These are phyloP conservation scores for Umimayanthus chanpuru DNA, from an alignment of 92 coral and sea anemone species.

Conservation along the genomic window DNA sequence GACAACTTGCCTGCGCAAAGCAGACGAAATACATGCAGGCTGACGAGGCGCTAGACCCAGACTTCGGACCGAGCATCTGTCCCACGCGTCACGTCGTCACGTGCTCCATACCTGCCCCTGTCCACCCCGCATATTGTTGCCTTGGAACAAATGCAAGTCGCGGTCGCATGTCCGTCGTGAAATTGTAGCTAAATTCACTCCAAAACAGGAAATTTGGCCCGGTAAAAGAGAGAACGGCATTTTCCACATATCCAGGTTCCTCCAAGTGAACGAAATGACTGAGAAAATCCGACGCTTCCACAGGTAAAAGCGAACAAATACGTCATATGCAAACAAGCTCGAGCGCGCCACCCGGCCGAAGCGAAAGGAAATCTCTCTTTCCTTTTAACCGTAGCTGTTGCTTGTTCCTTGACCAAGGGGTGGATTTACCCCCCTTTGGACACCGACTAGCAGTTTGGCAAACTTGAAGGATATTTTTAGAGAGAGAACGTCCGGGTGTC, in stretches of 20 bases:
- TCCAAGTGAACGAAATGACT: conserved; percentile 72
- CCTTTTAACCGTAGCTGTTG: conserved; percentile 56
- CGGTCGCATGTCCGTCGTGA: conserved; percentile 99
- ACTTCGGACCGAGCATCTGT: conserved; percentile 5
- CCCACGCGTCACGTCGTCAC: conserved; percentile 55
- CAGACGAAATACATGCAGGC: too few species aligned
- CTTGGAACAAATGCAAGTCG: conserved; percentile 98
- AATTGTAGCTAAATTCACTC: conserved; percentile 98
- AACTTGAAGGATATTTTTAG: conserved; percentile 39
- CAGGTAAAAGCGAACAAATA: conserved; percentile 71
- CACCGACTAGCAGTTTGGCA: conserved; percentile 27
- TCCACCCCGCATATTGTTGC: conserved; percentile 98
- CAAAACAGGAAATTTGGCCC: conserved; percentile 98
- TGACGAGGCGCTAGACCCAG: conserved; percentile 23
- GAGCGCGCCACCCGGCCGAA: conserved; percentile 87
- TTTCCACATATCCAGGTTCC: conserved; percentile 74
- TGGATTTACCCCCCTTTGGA: conserved; percentile 71
- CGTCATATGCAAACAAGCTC: conserved; percentile 84
- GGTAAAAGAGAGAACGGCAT: conserved; percentile 77
- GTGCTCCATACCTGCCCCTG: conserved; percentile 79
- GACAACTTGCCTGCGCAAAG: too few species aligned
- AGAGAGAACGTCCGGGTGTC: conserved; percentile 52
- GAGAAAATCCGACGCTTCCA: conserved; percentile 59
- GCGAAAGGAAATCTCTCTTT: conserved; percentile 66
- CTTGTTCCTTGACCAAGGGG: conserved; percentile 70